Conservation (phyloP, 2,888 invertebrate species). For the Tortrix viridana region DNA sequence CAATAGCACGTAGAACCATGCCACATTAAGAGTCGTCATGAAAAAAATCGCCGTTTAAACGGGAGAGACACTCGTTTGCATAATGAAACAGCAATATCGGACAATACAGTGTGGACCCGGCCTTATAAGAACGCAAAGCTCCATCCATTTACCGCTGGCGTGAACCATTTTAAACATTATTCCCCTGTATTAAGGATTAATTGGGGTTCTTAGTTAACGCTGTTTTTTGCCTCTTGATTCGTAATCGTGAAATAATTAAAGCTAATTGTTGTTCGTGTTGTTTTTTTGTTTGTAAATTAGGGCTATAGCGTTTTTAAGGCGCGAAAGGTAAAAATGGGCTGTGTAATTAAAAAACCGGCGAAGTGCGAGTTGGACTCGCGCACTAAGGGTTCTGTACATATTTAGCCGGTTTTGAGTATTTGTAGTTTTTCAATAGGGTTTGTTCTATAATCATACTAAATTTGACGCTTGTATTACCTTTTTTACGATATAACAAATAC, state of each 20-base stretch:
- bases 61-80: constrained; percentile 34
- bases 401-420: too few species aligned
- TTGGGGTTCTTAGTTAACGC: constrained; percentile 5
- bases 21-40: constrained; percentile 25
- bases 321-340: background rate
- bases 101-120: constrained; percentile 29
- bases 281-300: constrained; percentile 29
- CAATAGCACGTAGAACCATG: constrained; percentile 32
- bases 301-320: constrained; percentile 15
- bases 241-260: constrained; percentile 37
- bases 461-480: too few species aligned
- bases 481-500: too few species aligned
- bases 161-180: constrained; percentile 27
- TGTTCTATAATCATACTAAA: too few species aligned
- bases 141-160: background rate
- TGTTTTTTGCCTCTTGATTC: constrained; percentile 32
- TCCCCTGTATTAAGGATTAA: constrained; percentile 19
- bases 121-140: constrained; percentile 24
- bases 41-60: constrained; percentile 34
- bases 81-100: constrained; percentile 36
- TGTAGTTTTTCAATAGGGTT: too few species aligned
- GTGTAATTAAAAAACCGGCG: too few species aligned
- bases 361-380: too few species aligned
- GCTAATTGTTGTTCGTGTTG: constrained; percentile 34
- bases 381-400: too few species aligned